Evolutionary conservation across 2,888 invertebrate species (phyloP), one percentile per base, ranked within the genome.

Genomic region (Spodoptera exigua): DNA sequence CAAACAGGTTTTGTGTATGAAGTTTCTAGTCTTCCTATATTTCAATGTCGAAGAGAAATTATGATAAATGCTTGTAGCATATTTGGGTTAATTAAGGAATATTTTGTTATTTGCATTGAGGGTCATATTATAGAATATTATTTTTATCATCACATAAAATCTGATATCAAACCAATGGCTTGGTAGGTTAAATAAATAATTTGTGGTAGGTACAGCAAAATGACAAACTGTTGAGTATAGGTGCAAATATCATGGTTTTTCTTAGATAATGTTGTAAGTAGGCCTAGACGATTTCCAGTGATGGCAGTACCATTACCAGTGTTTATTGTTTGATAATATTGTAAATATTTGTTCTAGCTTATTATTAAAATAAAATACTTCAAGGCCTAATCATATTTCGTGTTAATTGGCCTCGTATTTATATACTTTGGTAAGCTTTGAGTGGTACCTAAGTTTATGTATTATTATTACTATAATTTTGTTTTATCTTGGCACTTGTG

Each of bases 391-490:
- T 53, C 59, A 53, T 60, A 53, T 61, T 61, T 75, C 13, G 57
- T 60, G 77, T 75, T 58, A 68, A 70, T 79, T 73, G 76, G 78
- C 79, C 70, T 79, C 66, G 56, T 63, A 62, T 74, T 76, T 56
- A 56, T 52, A 37, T 74, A 49, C 71, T 79, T 76, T 74, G 80
- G 79, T 81, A 78, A 74, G 79, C 81, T 84, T 79, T 80, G 79
- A 83, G 82, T 84, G 80, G 82, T 82, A 83, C 81, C 85, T 74
- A 70, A 79, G 76, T 80, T 77, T 79, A 68, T 77, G 63, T 72
- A 51, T 73, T 27, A 27, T 73, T 54, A 61, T 49, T 51, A 27
- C 27, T 61, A 48, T 61, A 74, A 79, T 72, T 76, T 73, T 61
- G 74, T 74, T 77, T 52, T 71, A 76, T 63, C 47, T 70, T 74